Evolutionary conservation across 2,797 vertebrate species (phyloP).

Genomic region (Leptodactylus fallax): DNA sequence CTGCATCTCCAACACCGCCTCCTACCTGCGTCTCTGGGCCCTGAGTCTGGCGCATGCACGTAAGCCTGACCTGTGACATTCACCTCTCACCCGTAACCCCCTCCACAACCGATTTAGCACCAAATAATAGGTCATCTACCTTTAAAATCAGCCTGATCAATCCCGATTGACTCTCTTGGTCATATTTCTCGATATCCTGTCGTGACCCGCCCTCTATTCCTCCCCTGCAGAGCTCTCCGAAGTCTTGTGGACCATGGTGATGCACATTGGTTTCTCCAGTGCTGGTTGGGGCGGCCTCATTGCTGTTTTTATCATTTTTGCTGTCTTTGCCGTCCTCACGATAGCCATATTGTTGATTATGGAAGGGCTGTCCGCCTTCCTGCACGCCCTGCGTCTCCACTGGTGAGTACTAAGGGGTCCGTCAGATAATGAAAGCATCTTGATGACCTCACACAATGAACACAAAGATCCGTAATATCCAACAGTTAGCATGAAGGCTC

Average conservation of each 20-base stretch:
- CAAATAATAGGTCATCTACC: no score
- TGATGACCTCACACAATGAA: no score
- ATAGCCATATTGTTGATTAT: slow-evolving; percentile 81
- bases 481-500: not conserved
- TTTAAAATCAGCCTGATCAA: no score
- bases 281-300: slow-evolving; percentile 72
- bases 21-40: slow-evolving; percentile 96
- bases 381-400: slow-evolving; percentile 81
- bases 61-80: slow-evolving; percentile 71
- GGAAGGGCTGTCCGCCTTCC: slow-evolving; percentile 83
- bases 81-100: not conserved
- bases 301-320: slow-evolving; percentile 75
- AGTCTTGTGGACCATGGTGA: slow-evolving; percentile 85
- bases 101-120: not conserved
- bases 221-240: slow-evolving; percentile 78
- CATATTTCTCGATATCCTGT: no score
- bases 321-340: slow-evolving; percentile 75
- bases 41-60: slow-evolving; percentile 95
- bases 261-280: slow-evolving; percentile 69
- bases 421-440: no score
- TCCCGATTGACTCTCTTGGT: no score
- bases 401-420: slow-evolving; percentile 72
- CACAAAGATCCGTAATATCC: no score
- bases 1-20: slow-evolving; percentile 97
- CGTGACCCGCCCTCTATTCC: not conserved